phyloP scores from a whole-genome alignment of 1,140 invertebrate genomes.

The Pseudomyrmex cubaensis region DNA sequence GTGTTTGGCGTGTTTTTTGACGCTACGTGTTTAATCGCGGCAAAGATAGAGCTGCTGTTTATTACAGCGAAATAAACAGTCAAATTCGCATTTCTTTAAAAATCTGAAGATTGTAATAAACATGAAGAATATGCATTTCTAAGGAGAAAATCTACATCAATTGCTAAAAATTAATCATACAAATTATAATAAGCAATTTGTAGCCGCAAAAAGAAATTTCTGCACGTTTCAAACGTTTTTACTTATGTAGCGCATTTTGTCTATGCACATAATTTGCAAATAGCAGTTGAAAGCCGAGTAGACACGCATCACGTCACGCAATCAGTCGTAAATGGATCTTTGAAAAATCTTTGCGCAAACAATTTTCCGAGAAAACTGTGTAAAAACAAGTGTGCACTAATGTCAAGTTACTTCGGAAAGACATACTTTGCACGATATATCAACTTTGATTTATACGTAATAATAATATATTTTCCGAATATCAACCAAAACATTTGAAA shows the following conservation, averaged over 20 bases:
- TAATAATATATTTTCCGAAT: conserved; percentile 5
- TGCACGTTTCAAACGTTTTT: conserved; percentile 21
- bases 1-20: background rate
- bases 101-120: background rate
- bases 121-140: background rate
- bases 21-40: background rate
- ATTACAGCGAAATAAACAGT: background rate
- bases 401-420: background rate
- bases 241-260: conserved; percentile 1
- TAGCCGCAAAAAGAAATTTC: conserved; percentile 1
- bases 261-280: background rate
- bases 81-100: too few relatives aligned
- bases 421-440: conserved; percentile 34
- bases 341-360: conserved; percentile 4
- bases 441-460: background rate
- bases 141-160: background rate
- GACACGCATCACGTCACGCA: background rate
- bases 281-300: conserved; percentile 18
- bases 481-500: background rate
- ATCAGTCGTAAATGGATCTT: conserved; percentile 31
- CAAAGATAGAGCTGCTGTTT: background rate
- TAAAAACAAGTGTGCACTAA: background rate
- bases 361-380: background rate
- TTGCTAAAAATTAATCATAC: conserved; percentile 1
- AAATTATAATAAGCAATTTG: background rate